These are phyloP conservation scores for Pogonocherus hispidulus DNA, from an alignment of 2,888 invertebrate species.

Conservation along the genomic window DNA sequence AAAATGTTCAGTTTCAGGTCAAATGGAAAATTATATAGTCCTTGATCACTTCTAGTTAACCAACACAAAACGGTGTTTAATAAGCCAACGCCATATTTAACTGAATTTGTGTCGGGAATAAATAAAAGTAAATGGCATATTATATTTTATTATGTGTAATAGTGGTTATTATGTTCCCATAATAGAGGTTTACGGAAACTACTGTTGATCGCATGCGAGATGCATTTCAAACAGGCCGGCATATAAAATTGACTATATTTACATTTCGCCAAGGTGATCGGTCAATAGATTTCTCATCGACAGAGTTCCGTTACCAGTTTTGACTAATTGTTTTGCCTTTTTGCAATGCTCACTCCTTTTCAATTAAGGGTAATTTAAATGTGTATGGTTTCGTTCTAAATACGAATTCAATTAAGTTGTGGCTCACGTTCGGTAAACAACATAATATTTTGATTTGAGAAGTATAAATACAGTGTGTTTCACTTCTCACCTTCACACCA, in stretches of 20 bases:
- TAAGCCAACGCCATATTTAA: neutral
- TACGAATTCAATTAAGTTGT: neutral
- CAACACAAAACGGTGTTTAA: neutral
- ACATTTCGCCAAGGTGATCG: constrained; percentile 29
- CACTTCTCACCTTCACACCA: too few relatives aligned
- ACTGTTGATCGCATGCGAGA: constrained; percentile 35
- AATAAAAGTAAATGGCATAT: constrained; percentile 18
- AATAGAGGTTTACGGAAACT: constrained; percentile 34
- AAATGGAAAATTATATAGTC: neutral
- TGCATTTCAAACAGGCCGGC: constrained; percentile 38
- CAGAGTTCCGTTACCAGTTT: constrained; percentile 12
- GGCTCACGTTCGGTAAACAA: neutral
- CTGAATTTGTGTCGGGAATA: neutral
- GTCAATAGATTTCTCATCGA: constrained; percentile 21
- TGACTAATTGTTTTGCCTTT: constrained; percentile 1
- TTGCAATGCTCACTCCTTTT: neutral
- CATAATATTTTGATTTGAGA: too few relatives aligned
- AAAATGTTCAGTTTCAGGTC: neutral
- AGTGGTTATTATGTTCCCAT: constrained; percentile 29
- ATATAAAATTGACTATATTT: constrained; percentile 18
- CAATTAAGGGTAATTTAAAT: neutral
- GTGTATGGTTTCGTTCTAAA: neutral
- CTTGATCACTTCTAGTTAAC: neutral
- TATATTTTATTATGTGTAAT: constrained; percentile 29
- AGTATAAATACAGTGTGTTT: too few relatives aligned